These are phyloP conservation scores for Nasonia longicornis DNA, from an alignment of 1,140 invertebrate genomes.

Conservation along the genomic window DNA sequence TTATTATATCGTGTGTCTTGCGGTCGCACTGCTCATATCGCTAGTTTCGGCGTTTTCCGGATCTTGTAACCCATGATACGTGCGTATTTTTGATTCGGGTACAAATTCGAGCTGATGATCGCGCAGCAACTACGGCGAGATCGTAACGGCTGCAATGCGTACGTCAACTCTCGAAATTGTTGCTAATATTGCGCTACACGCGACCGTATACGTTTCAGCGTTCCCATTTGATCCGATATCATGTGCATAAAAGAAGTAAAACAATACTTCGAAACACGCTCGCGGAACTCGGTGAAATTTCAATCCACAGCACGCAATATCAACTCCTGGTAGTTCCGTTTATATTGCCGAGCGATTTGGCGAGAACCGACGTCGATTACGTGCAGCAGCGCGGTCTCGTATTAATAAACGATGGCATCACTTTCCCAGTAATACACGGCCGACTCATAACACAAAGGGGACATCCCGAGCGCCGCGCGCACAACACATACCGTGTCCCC, in stretches of 20 bases:
- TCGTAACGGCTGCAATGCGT: too few relatives aligned
- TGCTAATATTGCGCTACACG: too few relatives aligned
- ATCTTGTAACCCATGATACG: too few relatives aligned
- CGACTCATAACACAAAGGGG: conserved; percentile 3
- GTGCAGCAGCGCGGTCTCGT: neutral
- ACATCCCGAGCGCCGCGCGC: neutral
- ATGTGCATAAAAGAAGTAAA: too few relatives aligned
- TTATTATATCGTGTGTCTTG: conserved; percentile 15
- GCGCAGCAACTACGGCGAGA: too few relatives aligned
- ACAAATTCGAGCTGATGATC: too few relatives aligned
- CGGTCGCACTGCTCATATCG: too few relatives aligned
- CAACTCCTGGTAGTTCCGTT: neutral
- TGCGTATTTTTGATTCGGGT: too few relatives aligned
- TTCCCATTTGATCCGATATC: too few relatives aligned
- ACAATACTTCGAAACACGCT: too few relatives aligned
- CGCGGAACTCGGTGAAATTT: neutral
- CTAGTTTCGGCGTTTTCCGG: neutral
- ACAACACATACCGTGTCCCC: neutral
- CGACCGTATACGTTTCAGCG: too few relatives aligned
- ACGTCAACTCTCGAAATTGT: too few relatives aligned
- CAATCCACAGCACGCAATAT: neutral
- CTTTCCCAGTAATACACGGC: neutral
- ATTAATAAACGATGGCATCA: conserved; percentile 23
- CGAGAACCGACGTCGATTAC: conserved; percentile 9
- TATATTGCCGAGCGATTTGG: neutral